phyloP scores from a whole-genome alignment of 2,797 vertebrate species.

The Anabacerthia variegaticeps region DNA sequence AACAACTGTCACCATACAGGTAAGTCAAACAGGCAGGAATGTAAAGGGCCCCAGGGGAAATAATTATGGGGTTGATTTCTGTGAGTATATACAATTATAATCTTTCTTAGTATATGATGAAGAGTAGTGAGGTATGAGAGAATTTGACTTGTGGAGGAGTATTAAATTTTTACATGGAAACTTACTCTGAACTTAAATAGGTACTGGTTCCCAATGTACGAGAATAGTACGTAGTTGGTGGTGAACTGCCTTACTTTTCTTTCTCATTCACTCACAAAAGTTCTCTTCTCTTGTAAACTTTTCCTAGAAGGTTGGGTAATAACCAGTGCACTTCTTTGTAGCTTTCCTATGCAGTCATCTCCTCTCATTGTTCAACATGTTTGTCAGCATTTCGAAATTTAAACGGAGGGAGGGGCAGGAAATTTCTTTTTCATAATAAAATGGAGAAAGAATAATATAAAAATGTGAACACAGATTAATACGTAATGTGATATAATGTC shows the following conservation, averaged over 20 bases:
- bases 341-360: not conserved
- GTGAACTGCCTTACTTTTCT: not conserved
- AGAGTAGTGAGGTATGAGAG: not conserved
- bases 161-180: not conserved
- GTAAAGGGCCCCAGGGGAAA: not conserved
- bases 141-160: not conserved
- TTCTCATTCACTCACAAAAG: not conserved
- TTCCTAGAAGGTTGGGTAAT: not conserved
- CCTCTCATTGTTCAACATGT: not conserved
- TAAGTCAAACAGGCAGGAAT: not conserved
- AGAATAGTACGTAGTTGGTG: not conserved
- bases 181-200: not conserved
- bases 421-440: not conserved
- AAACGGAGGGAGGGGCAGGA: not conserved
- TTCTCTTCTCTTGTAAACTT: not conserved
- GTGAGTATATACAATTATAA: not conserved
- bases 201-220: not conserved
- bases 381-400: not conserved
- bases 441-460: not conserved
- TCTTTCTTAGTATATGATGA: not conserved
- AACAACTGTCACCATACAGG: not conserved
- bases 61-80: not conserved
- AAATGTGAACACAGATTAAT: not conserved
- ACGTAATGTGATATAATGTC: not conserved
- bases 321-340: not conserved